These are phyloP conservation scores for Artibeus lituratus DNA, from an alignment of 2,797 vertebrate species.

Conservation along the genomic window DNA sequence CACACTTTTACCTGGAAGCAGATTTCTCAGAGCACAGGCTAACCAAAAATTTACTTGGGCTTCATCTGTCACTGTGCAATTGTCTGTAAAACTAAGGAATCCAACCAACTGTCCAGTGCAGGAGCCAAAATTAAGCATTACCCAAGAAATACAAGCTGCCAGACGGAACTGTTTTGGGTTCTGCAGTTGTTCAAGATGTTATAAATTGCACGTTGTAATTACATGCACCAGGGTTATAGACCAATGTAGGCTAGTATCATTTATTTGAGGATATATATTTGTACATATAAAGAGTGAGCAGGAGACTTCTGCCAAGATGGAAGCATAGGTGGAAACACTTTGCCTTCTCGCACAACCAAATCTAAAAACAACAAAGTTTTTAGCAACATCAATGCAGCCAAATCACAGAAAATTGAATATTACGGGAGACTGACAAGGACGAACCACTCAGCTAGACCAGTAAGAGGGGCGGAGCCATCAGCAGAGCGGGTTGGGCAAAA, in stretches of 20 bases:
- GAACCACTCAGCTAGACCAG: no score
- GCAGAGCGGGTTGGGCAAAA: no score
- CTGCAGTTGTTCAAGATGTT: conserved; percentile 72
- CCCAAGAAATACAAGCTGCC: conserved; percentile 72
- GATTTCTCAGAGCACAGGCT: conserved; percentile 44
- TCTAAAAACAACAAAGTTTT: no score
- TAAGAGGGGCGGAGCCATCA: no score
- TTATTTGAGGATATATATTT: conserved; percentile 28
- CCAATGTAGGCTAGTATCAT: conserved; percentile 53
- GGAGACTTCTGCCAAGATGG: no score
- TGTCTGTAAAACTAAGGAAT: conserved; percentile 69
- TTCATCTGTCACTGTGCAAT: conserved; percentile 53
- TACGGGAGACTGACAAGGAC: no score
- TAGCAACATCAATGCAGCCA: no score
- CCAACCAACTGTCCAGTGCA: conserved; percentile 36
- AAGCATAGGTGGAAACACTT: no score
- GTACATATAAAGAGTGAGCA: neutral
- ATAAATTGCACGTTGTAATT: conserved; percentile 71
- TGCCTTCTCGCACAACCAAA: no score
- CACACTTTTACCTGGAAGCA: neutral
- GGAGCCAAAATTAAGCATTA: conserved; percentile 27
- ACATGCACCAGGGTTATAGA: conserved; percentile 57
- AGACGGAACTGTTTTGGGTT: conserved; percentile 68
- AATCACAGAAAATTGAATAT: no score
- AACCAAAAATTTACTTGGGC: neutral